Evolutionary conservation across 2,888 invertebrate species (phyloP).

Genomic region (Pristionchus maxplancki): DNA sequence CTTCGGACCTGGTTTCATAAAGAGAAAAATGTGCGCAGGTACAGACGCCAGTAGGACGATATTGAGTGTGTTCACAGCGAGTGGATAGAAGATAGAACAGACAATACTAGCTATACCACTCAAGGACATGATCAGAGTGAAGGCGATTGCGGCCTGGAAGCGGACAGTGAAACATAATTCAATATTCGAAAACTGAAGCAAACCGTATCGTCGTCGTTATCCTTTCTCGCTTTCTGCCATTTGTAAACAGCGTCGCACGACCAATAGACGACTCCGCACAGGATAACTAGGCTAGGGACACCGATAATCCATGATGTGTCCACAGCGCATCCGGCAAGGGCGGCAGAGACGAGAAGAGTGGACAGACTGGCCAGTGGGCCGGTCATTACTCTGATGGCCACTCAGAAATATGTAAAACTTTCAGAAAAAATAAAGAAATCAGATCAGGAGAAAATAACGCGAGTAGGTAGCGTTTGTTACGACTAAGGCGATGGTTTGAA

Average conservation of each 20-base stretch:
- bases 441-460: too few relatives aligned
- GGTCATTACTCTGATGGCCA: neutral
- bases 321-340: neutral
- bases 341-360: neutral
- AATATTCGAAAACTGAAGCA: neutral
- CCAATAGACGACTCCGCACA: neutral
- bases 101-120: neutral
- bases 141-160: neutral
- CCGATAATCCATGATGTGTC: neutral
- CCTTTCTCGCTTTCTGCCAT: neutral
- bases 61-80: neutral
- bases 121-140: neutral
- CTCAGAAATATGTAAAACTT: too few relatives aligned
- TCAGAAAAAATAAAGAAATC: too few relatives aligned
- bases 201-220: neutral
- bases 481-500: too few relatives aligned
- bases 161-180: neutral
- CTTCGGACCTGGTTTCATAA: neutral
- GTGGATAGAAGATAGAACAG: neutral
- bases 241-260: neutral
- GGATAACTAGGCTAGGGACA: neutral
- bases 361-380: neutral
- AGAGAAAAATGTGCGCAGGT: neutral
- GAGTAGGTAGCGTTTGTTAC: too few relatives aligned
- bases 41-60: neutral